Percentiles rank a stretch among this genome's conserved stretches.
These are phyloP conservation scores for Disparrhopalites patrizii DNA, from an alignment of 2,888 invertebrate species.

Conservation along the genomic window DNA sequence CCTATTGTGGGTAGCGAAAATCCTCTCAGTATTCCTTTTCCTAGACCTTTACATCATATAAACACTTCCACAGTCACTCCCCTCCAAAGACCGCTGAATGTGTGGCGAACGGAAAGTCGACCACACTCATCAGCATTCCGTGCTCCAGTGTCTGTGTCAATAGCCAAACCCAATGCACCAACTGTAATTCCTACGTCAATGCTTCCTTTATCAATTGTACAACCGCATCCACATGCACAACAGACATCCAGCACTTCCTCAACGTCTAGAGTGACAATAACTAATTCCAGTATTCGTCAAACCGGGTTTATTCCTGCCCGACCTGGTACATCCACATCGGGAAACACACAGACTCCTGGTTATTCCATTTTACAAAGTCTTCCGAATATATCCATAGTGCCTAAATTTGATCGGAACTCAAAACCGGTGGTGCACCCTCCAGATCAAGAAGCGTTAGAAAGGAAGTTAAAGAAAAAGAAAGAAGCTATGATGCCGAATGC, in stretches of 20 bases:
- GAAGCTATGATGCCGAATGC: not conserved
- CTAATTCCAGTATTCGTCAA: not conserved
- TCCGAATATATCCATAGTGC: slow-evolving; percentile 48
- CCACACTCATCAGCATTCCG: slow-evolving; percentile 45
- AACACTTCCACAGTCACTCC: not conserved
- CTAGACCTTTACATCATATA: slow-evolving; percentile 9
- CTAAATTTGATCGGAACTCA: slow-evolving; percentile 46
- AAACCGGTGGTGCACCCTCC: slow-evolving; percentile 27
- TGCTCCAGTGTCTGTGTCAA: slow-evolving; percentile 35
- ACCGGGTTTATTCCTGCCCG: not conserved
- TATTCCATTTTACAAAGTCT: slow-evolving; percentile 45
- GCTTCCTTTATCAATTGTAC: slow-evolving; percentile 42
- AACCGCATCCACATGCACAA: slow-evolving; percentile 33
- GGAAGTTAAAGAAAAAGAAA: slow-evolving; percentile 25
- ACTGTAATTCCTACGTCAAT: not conserved
- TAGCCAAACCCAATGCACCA: not conserved
- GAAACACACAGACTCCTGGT: slow-evolving; percentile 27
- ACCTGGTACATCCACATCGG: not conserved
- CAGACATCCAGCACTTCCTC: slow-evolving; percentile 24
- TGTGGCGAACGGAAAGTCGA: slow-evolving; percentile 8
- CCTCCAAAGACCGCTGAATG: slow-evolving; percentile 3
- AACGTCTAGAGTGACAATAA: not conserved
- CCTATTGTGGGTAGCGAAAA: slow-evolving; percentile 32
- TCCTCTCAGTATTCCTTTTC: slow-evolving; percentile 26
- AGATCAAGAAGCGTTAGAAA: slow-evolving; percentile 23